Evolutionary conservation across 2,888 invertebrate species (phyloP), one percentile per base, ranked within the genome.

Genomic region (Troides oblongomaculatus): DNA sequence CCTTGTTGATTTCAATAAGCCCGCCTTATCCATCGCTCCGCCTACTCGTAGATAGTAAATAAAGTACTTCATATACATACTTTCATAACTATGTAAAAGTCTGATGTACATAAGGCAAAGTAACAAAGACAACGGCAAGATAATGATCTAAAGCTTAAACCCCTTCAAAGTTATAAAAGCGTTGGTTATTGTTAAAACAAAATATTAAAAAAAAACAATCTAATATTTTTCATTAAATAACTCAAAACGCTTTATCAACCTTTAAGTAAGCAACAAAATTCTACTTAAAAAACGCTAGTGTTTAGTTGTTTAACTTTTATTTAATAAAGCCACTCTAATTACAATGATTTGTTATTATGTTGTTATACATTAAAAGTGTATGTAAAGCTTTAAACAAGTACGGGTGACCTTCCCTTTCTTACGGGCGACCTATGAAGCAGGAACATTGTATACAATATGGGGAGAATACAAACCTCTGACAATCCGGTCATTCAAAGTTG

Each of bases 1-100:
- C 89, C 89, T 89, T 89, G 88, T 90, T 89, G 87, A 90, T 88
- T 86, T 84, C 84, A 89, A 89, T 87, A 90, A 90, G 87, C 90
- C 92, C 92, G 92, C 92, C 92, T 92, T 87, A 81, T 84, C 82
- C 81, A 82, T 85, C 81, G 90, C 92, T 85, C 88, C 92, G 90
- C 91, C 92, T 90, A 87, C 90, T 78, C 80, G 80, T 80, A 80
- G 80, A 84, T 85, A 84, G 88, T 91, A 92, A 86, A 90, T 92
- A 90, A 84, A 90, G 85, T 86, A 86, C 84, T 82, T 77, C 81
- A 82, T 82, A 84, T 86, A 80, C 86, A 86, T 71, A 72, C 64
- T 71, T 60, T 81, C 82, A 81, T 57, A 57, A 57, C 10, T n/a
- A 53, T 53, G n/a, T 53, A 53, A 53, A 18, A 53, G n/a, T 53